Conservation (phyloP, 2,797 vertebrate species). For the Labeo calbasu region DNA sequence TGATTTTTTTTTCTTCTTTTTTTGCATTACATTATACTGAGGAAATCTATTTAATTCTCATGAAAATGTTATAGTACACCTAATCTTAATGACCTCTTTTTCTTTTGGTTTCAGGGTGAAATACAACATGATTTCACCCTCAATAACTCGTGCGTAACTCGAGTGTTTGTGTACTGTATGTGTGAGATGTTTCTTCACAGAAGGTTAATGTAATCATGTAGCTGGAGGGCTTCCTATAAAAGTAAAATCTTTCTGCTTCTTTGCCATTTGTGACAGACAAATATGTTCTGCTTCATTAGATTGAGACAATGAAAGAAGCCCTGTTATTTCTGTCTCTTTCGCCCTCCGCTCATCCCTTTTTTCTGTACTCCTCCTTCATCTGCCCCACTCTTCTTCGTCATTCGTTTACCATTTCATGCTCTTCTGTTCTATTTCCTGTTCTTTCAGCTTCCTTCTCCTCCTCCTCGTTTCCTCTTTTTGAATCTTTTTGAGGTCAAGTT, state of each 20-base stretch:
- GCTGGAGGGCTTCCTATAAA: neutral
- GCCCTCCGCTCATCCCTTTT: neutral
- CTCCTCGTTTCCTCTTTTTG: slow-evolving; percentile 21
- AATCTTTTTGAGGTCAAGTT: neutral
- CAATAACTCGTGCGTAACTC: neutral
- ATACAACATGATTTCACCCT: neutral
- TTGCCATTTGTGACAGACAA: slow-evolving; percentile 11
- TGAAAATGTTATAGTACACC: neutral
- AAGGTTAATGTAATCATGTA: slow-evolving; percentile 37
- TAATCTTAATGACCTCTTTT: neutral
- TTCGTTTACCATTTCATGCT: slow-evolving; percentile 24
- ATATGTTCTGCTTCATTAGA: slow-evolving; percentile 50
- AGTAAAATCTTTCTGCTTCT: neutral
- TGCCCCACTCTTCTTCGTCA: neutral
- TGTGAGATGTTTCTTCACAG: neutral
- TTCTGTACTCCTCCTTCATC: slow-evolving; percentile 18
- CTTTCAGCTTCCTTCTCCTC: slow-evolving; percentile 35
- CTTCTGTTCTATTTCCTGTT: neutral
- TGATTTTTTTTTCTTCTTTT: too few species aligned
- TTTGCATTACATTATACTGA: neutral
- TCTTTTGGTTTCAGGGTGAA: neutral
- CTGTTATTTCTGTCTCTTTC: slow-evolving; percentile 1
- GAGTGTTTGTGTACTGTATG: neutral
- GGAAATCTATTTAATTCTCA: neutral
- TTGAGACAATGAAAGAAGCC: slow-evolving; percentile 26